Conservation (phyloP, 2,113 vertebrate genomes). For the Marcusenius ussheri region DNA sequence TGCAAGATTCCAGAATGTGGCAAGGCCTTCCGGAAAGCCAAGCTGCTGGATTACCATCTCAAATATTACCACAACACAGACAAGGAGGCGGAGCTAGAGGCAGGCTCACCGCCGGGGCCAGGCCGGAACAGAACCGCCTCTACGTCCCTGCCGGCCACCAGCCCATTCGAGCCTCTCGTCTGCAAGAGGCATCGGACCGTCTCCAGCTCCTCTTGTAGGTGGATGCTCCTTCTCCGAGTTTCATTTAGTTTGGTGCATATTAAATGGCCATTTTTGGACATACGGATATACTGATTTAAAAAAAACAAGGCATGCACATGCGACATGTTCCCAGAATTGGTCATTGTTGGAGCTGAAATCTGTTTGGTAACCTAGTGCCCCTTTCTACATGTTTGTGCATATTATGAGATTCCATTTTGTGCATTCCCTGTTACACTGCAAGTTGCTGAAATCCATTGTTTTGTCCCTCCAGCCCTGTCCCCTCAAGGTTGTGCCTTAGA, state of each 20-base stretch:
- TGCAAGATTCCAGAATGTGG: constrained; percentile 33
- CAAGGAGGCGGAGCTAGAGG: constrained; percentile 34
- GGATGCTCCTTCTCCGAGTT: background rate
- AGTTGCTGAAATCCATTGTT: background rate
- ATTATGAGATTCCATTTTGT: background rate
- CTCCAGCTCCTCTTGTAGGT: constrained; percentile 45
- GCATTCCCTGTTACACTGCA: background rate
- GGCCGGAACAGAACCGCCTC: constrained; percentile 38
- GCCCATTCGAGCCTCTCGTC: constrained; percentile 29
- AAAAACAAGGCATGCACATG: background rate
- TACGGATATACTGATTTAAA: background rate
- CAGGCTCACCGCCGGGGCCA: constrained; percentile 33
- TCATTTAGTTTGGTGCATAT: background rate
- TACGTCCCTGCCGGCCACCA: constrained; percentile 39
- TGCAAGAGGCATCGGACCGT: constrained; percentile 40
- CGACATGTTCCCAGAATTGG: background rate
- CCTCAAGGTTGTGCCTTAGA: constrained; percentile 50
- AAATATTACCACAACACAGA: constrained; percentile 50
- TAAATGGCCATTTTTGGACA: background rate
- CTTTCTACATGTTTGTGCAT: background rate
- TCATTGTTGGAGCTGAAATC: background rate
- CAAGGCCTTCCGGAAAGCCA: constrained; percentile 39
- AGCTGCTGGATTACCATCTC: constrained; percentile 44
- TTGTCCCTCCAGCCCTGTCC: constrained; percentile 34
- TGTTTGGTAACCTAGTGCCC: background rate